Evolutionary conservation across 2,888 invertebrate species (phyloP).

Genomic region (Aproaerema taeniolella): DNA sequence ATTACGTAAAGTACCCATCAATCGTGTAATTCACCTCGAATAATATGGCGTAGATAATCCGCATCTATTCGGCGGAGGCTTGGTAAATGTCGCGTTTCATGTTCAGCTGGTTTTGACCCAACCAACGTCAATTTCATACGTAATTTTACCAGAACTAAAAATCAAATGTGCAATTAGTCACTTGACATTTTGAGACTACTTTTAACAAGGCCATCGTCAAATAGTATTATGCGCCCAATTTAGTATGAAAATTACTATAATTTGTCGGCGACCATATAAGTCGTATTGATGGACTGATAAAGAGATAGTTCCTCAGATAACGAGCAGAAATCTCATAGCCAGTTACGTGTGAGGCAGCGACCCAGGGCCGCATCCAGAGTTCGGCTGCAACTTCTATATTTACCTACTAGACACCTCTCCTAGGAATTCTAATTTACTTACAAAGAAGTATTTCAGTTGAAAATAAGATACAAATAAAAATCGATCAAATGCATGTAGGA

Average conservation of each 20-base stretch:
- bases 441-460: too few species aligned
- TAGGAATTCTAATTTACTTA: too few species aligned
- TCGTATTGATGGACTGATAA: slow-evolving; percentile 11
- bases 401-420: too few species aligned
- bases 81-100: slow-evolving; percentile 1
- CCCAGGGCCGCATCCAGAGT: not conserved
- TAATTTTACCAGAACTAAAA: slow-evolving; percentile 3
- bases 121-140: slow-evolving; percentile 1
- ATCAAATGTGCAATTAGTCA: slow-evolving; percentile 7
- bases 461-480: too few species aligned
- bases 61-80: slow-evolving; percentile 1
- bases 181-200: slow-evolving; percentile 8
- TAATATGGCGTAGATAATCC: too few species aligned
- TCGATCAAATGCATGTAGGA: too few species aligned
- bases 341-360: slow-evolving; percentile 3
- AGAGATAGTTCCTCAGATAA: slow-evolving; percentile 11
- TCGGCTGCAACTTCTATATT: too few species aligned
- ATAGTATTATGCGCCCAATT: slow-evolving; percentile 3
- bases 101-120: slow-evolving; percentile 1
- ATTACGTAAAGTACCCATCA: not conserved
- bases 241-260: slow-evolving; percentile 11
- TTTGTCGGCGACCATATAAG: slow-evolving; percentile 8
- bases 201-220: not conserved
- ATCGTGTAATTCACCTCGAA: not conserved
- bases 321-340: slow-evolving; percentile 9